Evolutionary conservation across 1,140 invertebrate genomes (phyloP).

Genomic region (Eumeta japonica): DNA sequence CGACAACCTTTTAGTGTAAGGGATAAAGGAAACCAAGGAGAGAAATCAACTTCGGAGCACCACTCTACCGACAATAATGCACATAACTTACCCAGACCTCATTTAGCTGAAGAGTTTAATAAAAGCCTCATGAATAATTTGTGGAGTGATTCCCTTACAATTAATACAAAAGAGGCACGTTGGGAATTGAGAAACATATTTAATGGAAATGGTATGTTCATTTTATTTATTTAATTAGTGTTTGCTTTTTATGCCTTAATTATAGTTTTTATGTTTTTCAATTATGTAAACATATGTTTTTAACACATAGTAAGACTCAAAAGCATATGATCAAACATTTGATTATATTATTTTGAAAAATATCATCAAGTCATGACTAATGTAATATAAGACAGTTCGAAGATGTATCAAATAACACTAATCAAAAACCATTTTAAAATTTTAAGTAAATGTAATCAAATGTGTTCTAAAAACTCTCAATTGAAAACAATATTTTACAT

Average conservation of each 20-base stretch:
- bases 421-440: too few relatives aligned
- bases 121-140: conserved; percentile 50
- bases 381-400: too few relatives aligned
- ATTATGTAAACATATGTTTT: conserved; percentile 7
- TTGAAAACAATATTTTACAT: too few relatives aligned
- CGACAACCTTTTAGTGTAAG: conserved; percentile 17
- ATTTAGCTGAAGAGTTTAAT: conserved; percentile 53
- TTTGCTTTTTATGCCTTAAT: not conserved
- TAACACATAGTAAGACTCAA: too few relatives aligned
- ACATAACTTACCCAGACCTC: conserved; percentile 37
- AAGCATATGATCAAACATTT: too few relatives aligned
- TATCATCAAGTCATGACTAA: too few relatives aligned
- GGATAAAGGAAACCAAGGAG: conserved; percentile 38
- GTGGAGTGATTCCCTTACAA: conserved; percentile 55
- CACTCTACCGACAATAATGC: conserved; percentile 24
- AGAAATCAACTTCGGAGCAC: conserved; percentile 11
- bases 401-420: too few relatives aligned
- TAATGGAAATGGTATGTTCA: conserved; percentile 43
- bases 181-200: conserved; percentile 52
- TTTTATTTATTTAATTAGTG: conserved; percentile 6
- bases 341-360: too few relatives aligned
- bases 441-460: too few relatives aligned
- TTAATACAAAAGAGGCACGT: conserved; percentile 62
- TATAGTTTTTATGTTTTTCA: not conserved
- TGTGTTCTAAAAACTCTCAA: too few relatives aligned